Percentiles rank a stretch among this genome's conserved stretches.
Evolutionary conservation across 2,888 invertebrate genomes (phyloP).

Genomic region (Tanypteryx hageni): DNA sequence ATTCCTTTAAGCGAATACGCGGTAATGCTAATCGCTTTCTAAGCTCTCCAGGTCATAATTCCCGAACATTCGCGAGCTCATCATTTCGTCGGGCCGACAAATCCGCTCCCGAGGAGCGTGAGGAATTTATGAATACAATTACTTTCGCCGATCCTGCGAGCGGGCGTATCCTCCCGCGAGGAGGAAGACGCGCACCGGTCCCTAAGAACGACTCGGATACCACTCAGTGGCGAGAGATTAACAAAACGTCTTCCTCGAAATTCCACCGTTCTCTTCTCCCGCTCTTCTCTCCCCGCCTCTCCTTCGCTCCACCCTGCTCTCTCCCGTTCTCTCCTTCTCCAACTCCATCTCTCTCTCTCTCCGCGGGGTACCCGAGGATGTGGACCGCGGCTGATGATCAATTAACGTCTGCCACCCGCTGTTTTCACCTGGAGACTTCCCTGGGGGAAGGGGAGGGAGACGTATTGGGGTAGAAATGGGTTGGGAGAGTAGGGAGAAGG

Average conservation of each 20-base stretch:
- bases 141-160: neutral
- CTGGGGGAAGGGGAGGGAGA: neutral
- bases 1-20: too few relatives aligned
- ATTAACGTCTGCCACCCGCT: conserved; percentile 36
- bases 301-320: neutral
- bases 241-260: neutral
- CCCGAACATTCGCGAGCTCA: too few relatives aligned
- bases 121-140: neutral
- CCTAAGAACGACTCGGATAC: neutral
- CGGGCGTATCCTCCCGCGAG: neutral
- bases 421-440: conserved; percentile 45
- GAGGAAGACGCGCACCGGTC: neutral
- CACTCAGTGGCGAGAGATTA: neutral
- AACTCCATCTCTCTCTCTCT: neutral
- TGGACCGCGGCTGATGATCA: conserved; percentile 47
- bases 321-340: neutral
- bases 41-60: too few relatives aligned
- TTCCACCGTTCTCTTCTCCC: neutral
- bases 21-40: too few relatives aligned
- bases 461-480: neutral
- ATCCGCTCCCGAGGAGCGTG: neutral
- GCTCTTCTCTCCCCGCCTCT: neutral
- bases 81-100: neutral
- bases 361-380: neutral
- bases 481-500: neutral